These are phyloP conservation scores for Clytia hemisphaerica DNA, from an alignment of 30 jellyfish, hydroid and myxozoan genomes.

Conservation along the genomic window DNA sequence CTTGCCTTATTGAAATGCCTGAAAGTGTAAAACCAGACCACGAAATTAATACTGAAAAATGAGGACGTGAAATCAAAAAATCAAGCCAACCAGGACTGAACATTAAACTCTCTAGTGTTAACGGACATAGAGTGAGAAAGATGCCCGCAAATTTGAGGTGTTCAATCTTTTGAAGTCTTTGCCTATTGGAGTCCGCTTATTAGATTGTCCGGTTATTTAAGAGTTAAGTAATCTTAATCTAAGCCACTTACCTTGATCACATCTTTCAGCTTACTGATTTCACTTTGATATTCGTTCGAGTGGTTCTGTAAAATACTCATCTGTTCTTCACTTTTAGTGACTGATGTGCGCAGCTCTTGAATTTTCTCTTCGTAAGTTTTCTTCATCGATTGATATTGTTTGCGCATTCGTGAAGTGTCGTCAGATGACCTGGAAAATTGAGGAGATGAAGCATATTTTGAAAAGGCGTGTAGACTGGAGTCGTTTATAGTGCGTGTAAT, in stretches of 20 bases:
- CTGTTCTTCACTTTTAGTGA: not conserved
- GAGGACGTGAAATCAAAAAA: too few species aligned
- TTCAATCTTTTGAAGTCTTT: too few species aligned
- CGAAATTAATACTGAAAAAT: too few species aligned
- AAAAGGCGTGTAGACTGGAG: too few species aligned
- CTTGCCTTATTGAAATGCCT: too few species aligned
- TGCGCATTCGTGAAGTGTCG: slow-evolving; percentile 57
- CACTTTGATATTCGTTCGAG: not conserved
- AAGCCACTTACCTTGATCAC: not conserved
- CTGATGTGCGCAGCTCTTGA: not conserved
- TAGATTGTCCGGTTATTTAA: not conserved
- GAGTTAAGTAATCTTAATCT: not conserved
- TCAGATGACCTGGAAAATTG: slow-evolving; percentile 40
- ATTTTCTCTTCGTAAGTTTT: slow-evolving; percentile 43
- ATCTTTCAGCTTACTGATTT: not conserved
- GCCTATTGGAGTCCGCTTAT: not conserved
- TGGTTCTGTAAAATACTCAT: not conserved
- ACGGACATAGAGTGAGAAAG: too few species aligned
- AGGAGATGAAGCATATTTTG: too few species aligned
- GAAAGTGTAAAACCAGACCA: too few species aligned
- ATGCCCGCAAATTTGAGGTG: too few species aligned
- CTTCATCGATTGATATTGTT: slow-evolving; percentile 44
- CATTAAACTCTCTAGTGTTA: too few species aligned
- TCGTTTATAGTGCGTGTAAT: too few species aligned
- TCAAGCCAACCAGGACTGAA: too few species aligned